Percentiles rank a stretch among this genome's conserved stretches.
phyloP scores from a whole-genome alignment of 2,113 vertebrate genomes.

The Phalacrocorax aristotelis region DNA sequence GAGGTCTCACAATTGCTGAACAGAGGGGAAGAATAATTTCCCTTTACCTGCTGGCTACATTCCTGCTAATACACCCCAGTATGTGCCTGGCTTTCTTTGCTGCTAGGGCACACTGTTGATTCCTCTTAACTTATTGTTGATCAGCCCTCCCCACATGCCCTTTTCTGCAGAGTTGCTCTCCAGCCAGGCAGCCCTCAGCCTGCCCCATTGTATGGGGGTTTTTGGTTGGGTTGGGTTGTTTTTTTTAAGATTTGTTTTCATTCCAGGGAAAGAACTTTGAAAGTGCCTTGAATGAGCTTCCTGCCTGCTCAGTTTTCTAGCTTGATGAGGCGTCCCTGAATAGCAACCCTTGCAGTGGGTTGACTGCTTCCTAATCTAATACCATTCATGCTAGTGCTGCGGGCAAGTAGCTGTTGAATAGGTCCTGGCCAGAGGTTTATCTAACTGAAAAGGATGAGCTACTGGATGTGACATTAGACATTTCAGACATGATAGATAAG shows the following conservation, averaged over 20 bases:
- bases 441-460: neutral
- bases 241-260: neutral
- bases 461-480: neutral
- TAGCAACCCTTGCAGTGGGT: neutral
- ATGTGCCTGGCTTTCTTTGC: neutral
- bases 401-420: neutral
- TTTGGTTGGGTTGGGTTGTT: too few relatives aligned
- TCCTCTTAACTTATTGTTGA: neutral
- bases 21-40: neutral
- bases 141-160: neutral
- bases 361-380: neutral
- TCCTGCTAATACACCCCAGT: neutral
- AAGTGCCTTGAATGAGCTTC: neutral
- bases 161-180: neutral
- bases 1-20: neutral
- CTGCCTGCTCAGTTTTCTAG: neutral
- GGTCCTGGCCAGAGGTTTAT: neutral
- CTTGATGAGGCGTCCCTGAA: neutral
- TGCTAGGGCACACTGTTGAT: neutral
- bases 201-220: neutral
- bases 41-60: neutral
- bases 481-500: neutral
- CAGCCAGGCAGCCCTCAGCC: neutral
- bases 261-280: neutral
- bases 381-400: neutral